These are phyloP conservation scores for Eospalax fontanierii DNA, from an alignment of 2,797 vertebrate species.

Conservation along the genomic window DNA sequence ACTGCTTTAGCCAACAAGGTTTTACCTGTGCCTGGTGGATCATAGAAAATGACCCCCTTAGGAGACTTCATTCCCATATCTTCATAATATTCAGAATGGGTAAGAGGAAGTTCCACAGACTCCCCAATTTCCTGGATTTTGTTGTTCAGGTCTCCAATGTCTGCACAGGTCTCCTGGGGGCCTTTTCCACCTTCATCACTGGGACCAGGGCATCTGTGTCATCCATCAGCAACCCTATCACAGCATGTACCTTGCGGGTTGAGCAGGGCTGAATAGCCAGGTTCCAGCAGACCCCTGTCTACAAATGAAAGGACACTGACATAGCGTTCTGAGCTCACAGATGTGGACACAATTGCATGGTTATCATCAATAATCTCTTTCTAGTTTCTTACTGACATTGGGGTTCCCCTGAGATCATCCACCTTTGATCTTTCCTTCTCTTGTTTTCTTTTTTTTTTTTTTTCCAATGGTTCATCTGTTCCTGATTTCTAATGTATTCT, in stretches of 20 bases:
- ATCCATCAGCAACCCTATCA: conserved; percentile 99
- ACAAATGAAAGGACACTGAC: neutral
- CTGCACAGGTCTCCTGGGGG: conserved; percentile 99
- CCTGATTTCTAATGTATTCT: neutral
- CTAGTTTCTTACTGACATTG: neutral
- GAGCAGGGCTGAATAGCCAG: neutral
- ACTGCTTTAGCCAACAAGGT: too few relatives aligned
- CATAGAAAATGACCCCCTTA: conserved; percentile 98
- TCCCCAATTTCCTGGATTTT: conserved; percentile 99
- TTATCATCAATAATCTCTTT: neutral
- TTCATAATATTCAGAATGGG: conserved; percentile 99
- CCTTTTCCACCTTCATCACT: conserved; percentile 99
- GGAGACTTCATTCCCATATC: conserved; percentile 99
- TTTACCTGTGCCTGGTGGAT: conserved; percentile 98
- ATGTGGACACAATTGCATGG: neutral
- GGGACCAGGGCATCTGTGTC: conserved; percentile 98
- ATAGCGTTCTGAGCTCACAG: neutral
- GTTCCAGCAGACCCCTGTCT: neutral
- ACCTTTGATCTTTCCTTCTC: neutral
- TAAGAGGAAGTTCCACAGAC: conserved; percentile 98
- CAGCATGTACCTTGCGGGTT: conserved; percentile 94
- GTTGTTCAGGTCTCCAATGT: conserved; percentile 97
- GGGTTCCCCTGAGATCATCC: neutral
- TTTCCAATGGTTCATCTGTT: neutral
- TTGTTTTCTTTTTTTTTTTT: too few relatives aligned